A percentile compares a stretch with the other conserved stretches of the same genome.
Conservation (phyloP, 2,888 invertebrate genomes). For the Sinelater perroti region DNA sequence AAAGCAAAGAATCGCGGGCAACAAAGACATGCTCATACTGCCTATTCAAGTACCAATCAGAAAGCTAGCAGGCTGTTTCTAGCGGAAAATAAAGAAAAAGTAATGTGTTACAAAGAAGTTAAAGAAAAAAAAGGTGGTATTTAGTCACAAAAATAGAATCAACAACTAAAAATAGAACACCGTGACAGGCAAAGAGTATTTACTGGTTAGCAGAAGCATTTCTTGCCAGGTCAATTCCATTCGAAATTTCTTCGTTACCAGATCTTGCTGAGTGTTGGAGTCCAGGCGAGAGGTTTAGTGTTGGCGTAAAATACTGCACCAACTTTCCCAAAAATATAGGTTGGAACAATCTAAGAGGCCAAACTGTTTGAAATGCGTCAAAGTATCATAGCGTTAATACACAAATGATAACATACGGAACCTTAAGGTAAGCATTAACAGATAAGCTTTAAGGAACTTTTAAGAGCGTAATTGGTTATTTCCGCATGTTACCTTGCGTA, state of each 20-base stretch:
- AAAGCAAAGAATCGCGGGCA: no score
- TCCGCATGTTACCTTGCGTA: no score
- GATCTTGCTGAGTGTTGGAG: background rate
- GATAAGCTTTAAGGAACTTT: no score
- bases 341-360: conserved; percentile 67
- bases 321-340: conserved; percentile 70
- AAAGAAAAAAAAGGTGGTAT: background rate
- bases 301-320: conserved; percentile 65
- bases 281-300: conserved; percentile 37
- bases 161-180: conserved; percentile 27
- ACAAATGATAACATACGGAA: no score
- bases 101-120: background rate
- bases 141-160: conserved; percentile 7
- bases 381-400: background rate
- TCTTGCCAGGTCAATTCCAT: conserved; percentile 23
- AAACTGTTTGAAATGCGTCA: conserved; percentile 40
- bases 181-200: conserved; percentile 44
- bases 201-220: conserved; percentile 43
- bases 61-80: background rate
- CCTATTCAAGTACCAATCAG: no score
- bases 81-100: background rate
- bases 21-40: no score
- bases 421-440: no score
- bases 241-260: conserved; percentile 7
- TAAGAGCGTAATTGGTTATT: no score